Base-by-base conservation (phyloP, 2,888 invertebrate species). In the Margaritifera margaritifera region DNA sequence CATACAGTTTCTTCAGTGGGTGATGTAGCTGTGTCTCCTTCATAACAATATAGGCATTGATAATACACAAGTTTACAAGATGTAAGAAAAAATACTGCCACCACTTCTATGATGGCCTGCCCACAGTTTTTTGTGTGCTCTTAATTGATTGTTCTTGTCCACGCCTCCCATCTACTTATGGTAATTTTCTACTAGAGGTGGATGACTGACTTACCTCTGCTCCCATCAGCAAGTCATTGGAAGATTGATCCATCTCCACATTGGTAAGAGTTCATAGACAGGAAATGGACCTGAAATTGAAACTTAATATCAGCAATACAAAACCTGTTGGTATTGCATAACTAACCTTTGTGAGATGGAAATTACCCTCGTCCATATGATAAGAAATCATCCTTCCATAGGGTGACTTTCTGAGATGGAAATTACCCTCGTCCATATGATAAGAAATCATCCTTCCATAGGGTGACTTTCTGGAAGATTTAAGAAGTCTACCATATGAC, bases 61-160 rank as follows among this genome's bases (percentile, higher is more conserved):
- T 31, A 11, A 64, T 64, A 27, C 63, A 64, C 19, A 55, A 20
- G n/a, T 64, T 55, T 24, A 64, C 18, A 20, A 64, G 20, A 31
- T n/a, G n/a, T n/a, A n/a, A n/a, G n/a, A n/a, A n/a, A 52, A 64
- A 55, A 31, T 55, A 50, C n/a, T 64, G 54, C 63, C 56, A 64
- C 5, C 22, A 56, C 31, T 64, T 64, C 11, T 54, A 55, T 6
- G 63, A 55, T 31, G 63, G 63, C 24, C 63, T 24, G 5, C n/a
- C n/a, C n/a, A n/a, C n/a, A n/a, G n/a, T 50, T 42, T n/a, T 54
- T 50, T 18, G 56, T 42, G 42, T 6, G 63, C 27, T 8, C 63
- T 6, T 4, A 56, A 52, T 24, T 66, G 62, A 27, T 65, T 64
- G 51, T 61, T 54, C 20, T 54, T 50, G 53, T 69, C 69, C n/a